Base-by-base conservation (phyloP, 1,140 invertebrate species). In the Euborellia annulipes region DNA sequence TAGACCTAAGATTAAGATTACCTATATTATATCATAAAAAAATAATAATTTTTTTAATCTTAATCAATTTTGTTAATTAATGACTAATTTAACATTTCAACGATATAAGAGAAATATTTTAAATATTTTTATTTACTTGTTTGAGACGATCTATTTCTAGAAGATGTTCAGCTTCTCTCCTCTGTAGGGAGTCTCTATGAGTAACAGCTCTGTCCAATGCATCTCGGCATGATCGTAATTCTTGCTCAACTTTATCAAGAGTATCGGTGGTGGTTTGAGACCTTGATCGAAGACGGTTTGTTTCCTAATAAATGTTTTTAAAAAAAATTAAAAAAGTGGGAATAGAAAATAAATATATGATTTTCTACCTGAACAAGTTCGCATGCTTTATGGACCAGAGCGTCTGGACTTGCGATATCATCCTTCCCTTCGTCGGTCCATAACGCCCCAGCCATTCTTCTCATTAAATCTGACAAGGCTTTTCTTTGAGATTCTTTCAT, bases 291-390 rank as follows among this genome's bases (percentile, higher is more conserved):
- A 72, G 55, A 36, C 70, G 62, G 22, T 63, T 64, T 20, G 69
- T 69, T 55, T 76, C 72, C 63, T 67, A 50, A 19, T 40, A 40
- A 45, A 22, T 42, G 22, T 14, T 27, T 19, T 36, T 11, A 20
- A 23, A 32, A 22, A 17, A 32, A 32, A 41, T 30, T 45, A 16
- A 3, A 36, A 16, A 36, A 3, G 3, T 13, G 6, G 14, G 21
- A 41, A n/a, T 41, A 20, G 19, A 40, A 46, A 11, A 59, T 52
- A 20, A n/a, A 48, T 20, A 67, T 62, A 68, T 74, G 9, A 66
- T 68, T 55, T 70, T 71, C 17, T 70, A 78, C 76, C 56, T 82
- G 75, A 16, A 83, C 76, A 3, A 84, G 61, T 59, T 84, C 79
- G 9, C 78, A 68, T 11, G 78, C 74, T 57, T 82, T 78, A 20